phyloP scores from a whole-genome alignment of 2,888 invertebrate species.

The Drosophila aldrichi region DNA sequence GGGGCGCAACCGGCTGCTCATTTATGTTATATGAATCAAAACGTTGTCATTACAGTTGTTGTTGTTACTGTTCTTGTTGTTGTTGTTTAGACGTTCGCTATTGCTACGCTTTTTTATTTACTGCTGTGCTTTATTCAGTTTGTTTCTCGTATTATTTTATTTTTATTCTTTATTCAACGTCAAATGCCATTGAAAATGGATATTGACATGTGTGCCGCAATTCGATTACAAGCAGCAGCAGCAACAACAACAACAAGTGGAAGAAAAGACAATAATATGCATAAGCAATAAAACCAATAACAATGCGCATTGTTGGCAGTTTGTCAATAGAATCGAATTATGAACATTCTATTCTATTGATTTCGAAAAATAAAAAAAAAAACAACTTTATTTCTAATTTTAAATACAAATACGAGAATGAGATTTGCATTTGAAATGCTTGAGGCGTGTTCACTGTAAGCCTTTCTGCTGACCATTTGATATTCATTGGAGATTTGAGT shows the following conservation, averaged over 20 bases:
- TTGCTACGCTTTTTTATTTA: constrained; percentile 40
- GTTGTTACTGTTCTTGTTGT: constrained; percentile 15
- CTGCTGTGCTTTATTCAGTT: constrained; percentile 17
- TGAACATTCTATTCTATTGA: constrained; percentile 17
- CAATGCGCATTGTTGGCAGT: constrained; percentile 39
- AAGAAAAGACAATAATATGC: constrained; percentile 23
- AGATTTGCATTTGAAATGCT: constrained; percentile 23
- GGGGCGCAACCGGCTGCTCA: constrained; percentile 48
- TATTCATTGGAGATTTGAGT: constrained; percentile 1
- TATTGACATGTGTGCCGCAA: constrained; percentile 64
- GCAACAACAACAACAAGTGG: constrained; percentile 7
- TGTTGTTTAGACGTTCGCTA: constrained; percentile 27
- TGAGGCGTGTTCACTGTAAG: neutral
- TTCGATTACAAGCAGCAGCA: constrained; percentile 55
- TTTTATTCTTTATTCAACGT: constrained; percentile 24
- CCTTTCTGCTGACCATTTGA: neutral
- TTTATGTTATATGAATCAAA: constrained; percentile 64
- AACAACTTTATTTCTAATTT: constrained; percentile 3
- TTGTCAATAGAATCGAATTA: constrained; percentile 60
- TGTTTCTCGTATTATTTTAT: constrained; percentile 1
- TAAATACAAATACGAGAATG: constrained; percentile 11
- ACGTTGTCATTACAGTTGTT: constrained; percentile 19
- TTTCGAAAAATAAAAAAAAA: neutral
- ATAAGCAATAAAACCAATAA: constrained; percentile 40
- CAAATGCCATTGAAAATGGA: constrained; percentile 67